These are phyloP conservation scores for Mesorhabditis spiculigera DNA, from an alignment of 2,888 invertebrate genomes.

Conservation along the genomic window DNA sequence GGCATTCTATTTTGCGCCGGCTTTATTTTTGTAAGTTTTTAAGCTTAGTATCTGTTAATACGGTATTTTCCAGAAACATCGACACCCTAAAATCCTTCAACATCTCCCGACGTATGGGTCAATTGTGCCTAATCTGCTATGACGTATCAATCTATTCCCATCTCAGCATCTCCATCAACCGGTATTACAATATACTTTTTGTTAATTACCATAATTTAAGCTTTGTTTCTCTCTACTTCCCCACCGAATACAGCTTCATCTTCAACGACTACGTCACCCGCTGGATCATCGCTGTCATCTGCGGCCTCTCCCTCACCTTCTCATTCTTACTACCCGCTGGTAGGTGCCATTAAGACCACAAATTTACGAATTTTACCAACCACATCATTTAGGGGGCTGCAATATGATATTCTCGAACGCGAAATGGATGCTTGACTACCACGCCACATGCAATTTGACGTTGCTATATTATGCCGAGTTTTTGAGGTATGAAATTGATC, in stretches of 20 bases:
- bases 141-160: conserved; percentile 40
- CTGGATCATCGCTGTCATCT: conserved; percentile 21
- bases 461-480: conserved; percentile 36
- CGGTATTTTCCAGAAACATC: conserved; percentile 28
- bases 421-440: conserved; percentile 39
- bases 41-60: neutral
- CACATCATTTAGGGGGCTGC: conserved; percentile 21
- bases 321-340: conserved; percentile 26
- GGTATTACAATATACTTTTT: conserved; percentile 13
- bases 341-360: conserved; percentile 9
- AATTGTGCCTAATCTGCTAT: conserved; percentile 38
- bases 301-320: conserved; percentile 21
- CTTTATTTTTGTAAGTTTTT: conserved; percentile 34
- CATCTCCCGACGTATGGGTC: conserved; percentile 27
- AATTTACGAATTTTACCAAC: too few species aligned
- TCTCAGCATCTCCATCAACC: conserved; percentile 34
- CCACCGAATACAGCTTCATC: conserved; percentile 30
- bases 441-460: conserved; percentile 23
- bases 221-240: conserved; percentile 40
- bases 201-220: conserved; percentile 16
- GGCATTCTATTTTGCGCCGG: conserved; percentile 41
- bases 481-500: conserved; percentile 15
- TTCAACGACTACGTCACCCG: conserved; percentile 36
- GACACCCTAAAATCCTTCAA: conserved; percentile 22
- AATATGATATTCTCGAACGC: conserved; percentile 33